A percentile compares a stretch with the other conserved stretches of the same genome.
Evolutionary conservation across 2,797 vertebrate species (phyloP).

Genomic region (Paedocypris micromegethes): DNA sequence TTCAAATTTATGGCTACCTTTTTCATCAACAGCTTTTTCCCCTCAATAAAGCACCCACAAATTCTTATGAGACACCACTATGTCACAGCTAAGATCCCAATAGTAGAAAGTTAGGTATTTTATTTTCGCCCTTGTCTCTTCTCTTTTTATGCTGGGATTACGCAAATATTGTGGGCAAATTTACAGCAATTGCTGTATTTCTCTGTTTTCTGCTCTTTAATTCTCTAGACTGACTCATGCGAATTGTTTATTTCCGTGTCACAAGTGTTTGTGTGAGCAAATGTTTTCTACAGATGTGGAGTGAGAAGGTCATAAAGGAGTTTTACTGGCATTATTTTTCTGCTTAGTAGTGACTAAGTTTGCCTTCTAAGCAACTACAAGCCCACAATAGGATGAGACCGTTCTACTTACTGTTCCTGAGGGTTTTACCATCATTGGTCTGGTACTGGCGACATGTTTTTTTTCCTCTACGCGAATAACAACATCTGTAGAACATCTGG

Average conservation of each 20-base stretch:
- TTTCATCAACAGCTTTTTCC: too few relatives aligned
- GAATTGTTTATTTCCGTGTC: slow-evolving; percentile 6
- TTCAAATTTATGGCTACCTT: too few relatives aligned
- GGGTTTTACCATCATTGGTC: slow-evolving; percentile 22
- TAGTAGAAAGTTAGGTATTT: too few relatives aligned
- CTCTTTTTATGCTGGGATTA: not conserved
- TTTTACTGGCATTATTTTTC: slow-evolving; percentile 49
- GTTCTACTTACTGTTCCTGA: slow-evolving; percentile 8
- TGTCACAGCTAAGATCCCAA: too few relatives aligned
- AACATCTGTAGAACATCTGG: slow-evolving; percentile 72
- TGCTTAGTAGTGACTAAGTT: slow-evolving; percentile 43
- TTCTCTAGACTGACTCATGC: not conserved
- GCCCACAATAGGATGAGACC: slow-evolving; percentile 12
- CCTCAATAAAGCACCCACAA: too few relatives aligned
- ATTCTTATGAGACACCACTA: too few relatives aligned
- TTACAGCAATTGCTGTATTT: not conserved
- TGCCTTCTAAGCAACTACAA: slow-evolving; percentile 54
- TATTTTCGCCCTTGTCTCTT: not conserved
- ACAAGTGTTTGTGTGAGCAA: slow-evolving; percentile 50
- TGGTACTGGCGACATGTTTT: slow-evolving; percentile 36
- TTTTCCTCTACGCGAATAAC: slow-evolving; percentile 44
- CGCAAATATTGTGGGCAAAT: not conserved
- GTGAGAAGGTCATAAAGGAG: slow-evolving; percentile 38
- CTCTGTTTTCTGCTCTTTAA: slow-evolving; percentile 30
- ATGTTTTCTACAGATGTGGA: slow-evolving; percentile 17